Conservation (phyloP, 2,888 invertebrate species). For the Clostera curtula region DNA sequence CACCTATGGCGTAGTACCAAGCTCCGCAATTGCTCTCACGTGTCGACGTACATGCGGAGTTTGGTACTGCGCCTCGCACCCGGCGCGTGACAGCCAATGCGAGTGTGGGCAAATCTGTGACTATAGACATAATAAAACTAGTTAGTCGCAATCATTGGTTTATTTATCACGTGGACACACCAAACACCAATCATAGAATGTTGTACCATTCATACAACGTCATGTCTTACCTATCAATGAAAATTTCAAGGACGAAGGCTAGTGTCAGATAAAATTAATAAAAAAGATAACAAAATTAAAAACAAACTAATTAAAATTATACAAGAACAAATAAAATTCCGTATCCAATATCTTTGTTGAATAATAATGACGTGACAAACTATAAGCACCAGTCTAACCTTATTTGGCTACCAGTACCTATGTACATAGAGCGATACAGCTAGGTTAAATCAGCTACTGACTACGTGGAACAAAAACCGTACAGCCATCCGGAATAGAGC, state of each 20-base stretch:
- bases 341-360: too few relatives aligned
- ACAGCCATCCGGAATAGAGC: too few relatives aligned
- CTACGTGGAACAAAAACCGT: too few relatives aligned
- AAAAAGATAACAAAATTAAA: conserved; percentile 8
- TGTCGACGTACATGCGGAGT: too few relatives aligned
- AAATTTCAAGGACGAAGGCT: conserved; percentile 18
- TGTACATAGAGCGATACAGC: background rate
- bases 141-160: conserved; percentile 48
- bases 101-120: too few relatives aligned
- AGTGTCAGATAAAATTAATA: conserved; percentile 3
- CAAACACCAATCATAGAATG: conserved; percentile 37
- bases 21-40: too few relatives aligned
- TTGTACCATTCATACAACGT: conserved; percentile 26
- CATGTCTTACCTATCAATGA: conserved; percentile 16
- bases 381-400: conserved; percentile 1
- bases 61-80: too few relatives aligned
- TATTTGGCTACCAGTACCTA: background rate
- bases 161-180: conserved; percentile 54
- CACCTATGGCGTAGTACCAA: too few relatives aligned
- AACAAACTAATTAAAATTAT: too few relatives aligned
- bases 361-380: too few relatives aligned
- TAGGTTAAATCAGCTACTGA: background rate
- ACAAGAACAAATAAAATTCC: too few relatives aligned
- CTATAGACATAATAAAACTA: conserved; percentile 6
- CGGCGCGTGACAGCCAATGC: too few relatives aligned